Evolutionary conservation across 2,888 invertebrate species (phyloP), one percentile per base, ranked within the genome.

Genomic region (Nomada fabriciana): DNA sequence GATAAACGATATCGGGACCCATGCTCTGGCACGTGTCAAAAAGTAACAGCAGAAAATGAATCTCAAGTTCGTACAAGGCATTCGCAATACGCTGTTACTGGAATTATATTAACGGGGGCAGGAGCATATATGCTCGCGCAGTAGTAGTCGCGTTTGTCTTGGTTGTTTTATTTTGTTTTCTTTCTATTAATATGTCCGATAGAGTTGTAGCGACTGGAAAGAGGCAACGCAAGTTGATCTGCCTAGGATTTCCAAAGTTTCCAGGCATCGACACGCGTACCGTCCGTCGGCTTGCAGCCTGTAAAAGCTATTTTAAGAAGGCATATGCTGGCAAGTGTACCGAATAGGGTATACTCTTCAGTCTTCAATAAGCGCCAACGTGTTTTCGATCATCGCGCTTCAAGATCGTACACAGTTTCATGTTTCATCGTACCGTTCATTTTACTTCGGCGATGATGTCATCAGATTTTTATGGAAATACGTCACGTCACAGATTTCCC

Each of bases 251-350:
- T 57, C 15, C 61, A 52, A 80, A 55, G 64, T 47, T 68, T 73
- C 63, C 47, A 67, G 64, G 29, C 11, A 47, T 71, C 55, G 67
- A 36, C n/a, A 25, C 57, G 43, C 36, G 36, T 7, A 10, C 15
- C 43, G 29, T 52, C 60, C 36, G 43, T 23, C n/a, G 3, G n/a
- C 13, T 13, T 29, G 36, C 29, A 23, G 4, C 15, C n/a, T 15
- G 2, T 53, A 25, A 50, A 9, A 10, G 2, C 70, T 80, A 80
- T 76, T 77, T 80, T 77, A 68, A 80, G 77, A 76, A 23, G 43
- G 25, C 50, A 69, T n/a, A n/a, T 23, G 68, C 25, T 25, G 2
- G 25, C 42, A 25, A 50, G 4, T 57, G 47, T 3, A 5, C 47
- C 15, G 18, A 25, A 11, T 13, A 10, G 13, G 61, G 50, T 7